These are phyloP conservation scores for Epinotia nisella DNA, from an alignment of 2,888 invertebrate genomes.

Conservation along the genomic window DNA sequence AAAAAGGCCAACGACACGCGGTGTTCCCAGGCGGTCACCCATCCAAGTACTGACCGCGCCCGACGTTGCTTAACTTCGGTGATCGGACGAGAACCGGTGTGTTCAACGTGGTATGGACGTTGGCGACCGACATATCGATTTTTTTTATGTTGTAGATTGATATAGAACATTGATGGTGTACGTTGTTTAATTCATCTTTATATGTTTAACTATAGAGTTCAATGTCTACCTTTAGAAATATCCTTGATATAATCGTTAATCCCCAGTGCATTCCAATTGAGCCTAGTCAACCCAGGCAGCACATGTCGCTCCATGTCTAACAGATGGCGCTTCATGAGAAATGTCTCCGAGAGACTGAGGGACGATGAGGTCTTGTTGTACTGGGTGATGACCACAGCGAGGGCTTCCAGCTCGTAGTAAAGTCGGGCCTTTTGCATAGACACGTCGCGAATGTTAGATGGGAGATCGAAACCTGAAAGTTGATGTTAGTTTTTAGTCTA, in stretches of 20 bases:
- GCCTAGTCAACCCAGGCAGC: constrained; percentile 91
- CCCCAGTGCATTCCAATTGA: constrained; percentile 94
- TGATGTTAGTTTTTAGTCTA: not conserved
- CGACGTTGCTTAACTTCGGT: constrained; percentile 54
- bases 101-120: constrained; percentile 50
- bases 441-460: constrained; percentile 79
- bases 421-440: constrained; percentile 87
- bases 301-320: constrained; percentile 90
- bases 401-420: constrained; percentile 87
- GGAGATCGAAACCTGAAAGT: constrained; percentile 71
- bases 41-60: constrained; percentile 53
- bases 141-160: not conserved
- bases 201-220: no score
- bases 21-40: constrained; percentile 54
- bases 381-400: constrained; percentile 83
- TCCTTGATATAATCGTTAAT: constrained; percentile 88
- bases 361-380: constrained; percentile 88
- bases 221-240: constrained; percentile 77
- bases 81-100: constrained; percentile 54
- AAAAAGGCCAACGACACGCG: constrained; percentile 50
- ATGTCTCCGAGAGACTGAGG: constrained; percentile 89
- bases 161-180: not conserved
- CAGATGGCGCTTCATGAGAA: constrained; percentile 88
- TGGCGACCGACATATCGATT: not conserved
- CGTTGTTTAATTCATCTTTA: not conserved